These are phyloP conservation scores for Parnassius apollo DNA, from an alignment of 2,888 invertebrate species.

Conservation along the genomic window DNA sequence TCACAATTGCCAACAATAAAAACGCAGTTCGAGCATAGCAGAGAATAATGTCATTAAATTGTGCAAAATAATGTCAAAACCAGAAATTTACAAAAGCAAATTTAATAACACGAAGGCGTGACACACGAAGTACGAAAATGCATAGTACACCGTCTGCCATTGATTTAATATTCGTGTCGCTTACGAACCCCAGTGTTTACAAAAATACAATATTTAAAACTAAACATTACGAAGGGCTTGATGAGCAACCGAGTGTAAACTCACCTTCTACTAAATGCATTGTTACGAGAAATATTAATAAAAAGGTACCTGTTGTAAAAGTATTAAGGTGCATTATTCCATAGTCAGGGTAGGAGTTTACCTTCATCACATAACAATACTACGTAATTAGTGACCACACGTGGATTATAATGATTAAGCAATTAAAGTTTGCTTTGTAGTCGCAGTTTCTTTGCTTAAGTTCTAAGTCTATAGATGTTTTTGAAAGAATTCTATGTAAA, in stretches of 20 bases:
- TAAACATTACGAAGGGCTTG: conserved; percentile 29
- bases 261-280: conserved; percentile 22
- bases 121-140: neutral
- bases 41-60: too few relatives aligned
- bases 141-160: neutral
- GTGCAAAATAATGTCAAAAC: too few relatives aligned
- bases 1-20: neutral
- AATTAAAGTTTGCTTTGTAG: conserved; percentile 11
- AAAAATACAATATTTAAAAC: conserved; percentile 29
- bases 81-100: too few relatives aligned
- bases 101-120: too few relatives aligned
- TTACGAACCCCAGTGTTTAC: conserved; percentile 10
- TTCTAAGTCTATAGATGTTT: too few relatives aligned
- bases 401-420: conserved; percentile 17
- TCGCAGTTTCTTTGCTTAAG: neutral
- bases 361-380: conserved; percentile 6
- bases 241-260: conserved; percentile 22
- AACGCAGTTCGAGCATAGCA: too few relatives aligned
- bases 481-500: too few relatives aligned
- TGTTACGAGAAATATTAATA: conserved; percentile 7
- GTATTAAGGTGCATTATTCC: conserved; percentile 4
- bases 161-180: neutral
- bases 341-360: neutral
- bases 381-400: conserved; percentile 8
- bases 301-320: neutral